Evolutionary conservation across 2,113 vertebrate genomes (phyloP).

Genomic region (Diglossa brunneiventris): DNA sequence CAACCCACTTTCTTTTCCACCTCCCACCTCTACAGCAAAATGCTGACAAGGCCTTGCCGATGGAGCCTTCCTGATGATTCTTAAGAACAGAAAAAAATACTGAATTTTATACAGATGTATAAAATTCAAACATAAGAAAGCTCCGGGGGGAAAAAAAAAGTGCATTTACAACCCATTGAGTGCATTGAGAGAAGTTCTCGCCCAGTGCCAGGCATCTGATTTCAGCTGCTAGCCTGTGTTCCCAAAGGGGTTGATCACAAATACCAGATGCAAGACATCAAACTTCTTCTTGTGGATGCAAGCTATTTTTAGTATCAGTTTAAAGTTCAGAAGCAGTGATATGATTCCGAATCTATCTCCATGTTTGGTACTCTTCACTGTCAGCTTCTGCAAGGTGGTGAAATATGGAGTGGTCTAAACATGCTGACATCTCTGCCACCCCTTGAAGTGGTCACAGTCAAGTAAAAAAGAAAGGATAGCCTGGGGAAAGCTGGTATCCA

Average conservation of each 20-base stretch:
- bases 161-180: neutral
- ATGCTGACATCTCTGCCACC: neutral
- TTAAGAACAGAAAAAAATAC: neutral
- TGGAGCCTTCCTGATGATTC: neutral
- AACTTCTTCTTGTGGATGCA: neutral
- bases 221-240: neutral
- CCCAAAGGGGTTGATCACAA: neutral
- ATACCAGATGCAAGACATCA: neutral
- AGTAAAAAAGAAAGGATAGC: neutral
- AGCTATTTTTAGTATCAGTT: slow-evolving; percentile 36
- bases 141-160: fast-evolving
- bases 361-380: neutral
- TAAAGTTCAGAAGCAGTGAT: slow-evolving; percentile 2
- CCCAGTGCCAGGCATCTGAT: neutral
- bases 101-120: neutral
- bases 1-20: neutral
- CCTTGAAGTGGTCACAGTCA: neutral
- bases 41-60: neutral
- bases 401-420: neutral
- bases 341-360: neutral
- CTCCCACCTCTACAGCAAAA: neutral
- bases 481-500: neutral
- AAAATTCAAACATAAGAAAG: neutral
- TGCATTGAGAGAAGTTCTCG: neutral
- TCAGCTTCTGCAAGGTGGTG: neutral